Conservation (phyloP, 2,888 invertebrate species). For the Furcula furcula region DNA sequence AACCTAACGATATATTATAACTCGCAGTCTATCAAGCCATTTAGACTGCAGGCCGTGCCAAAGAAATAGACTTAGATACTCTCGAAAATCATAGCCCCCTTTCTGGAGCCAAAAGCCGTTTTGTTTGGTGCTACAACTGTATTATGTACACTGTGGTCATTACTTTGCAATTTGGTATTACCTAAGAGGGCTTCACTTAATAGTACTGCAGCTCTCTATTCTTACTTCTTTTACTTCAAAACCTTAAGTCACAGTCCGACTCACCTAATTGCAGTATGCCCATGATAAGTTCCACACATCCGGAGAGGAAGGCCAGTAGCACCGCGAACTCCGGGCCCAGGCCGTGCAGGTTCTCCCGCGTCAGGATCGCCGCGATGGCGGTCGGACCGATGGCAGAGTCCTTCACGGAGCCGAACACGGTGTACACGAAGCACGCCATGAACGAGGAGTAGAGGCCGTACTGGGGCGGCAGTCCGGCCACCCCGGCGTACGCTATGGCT, state of each 20-base stretch:
- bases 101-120: too few species aligned
- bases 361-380: conserved; percentile 91
- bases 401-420: conserved; percentile 89
- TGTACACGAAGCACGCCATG: conserved; percentile 96
- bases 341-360: conserved; percentile 87
- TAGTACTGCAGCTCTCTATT: too few species aligned
- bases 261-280: conserved; percentile 88
- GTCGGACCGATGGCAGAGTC: conserved; percentile 91
- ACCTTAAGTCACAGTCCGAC: conserved; percentile 10
- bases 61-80: too few species aligned
- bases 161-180: too few species aligned
- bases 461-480: conserved; percentile 87
- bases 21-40: too few species aligned
- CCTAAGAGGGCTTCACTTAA: too few species aligned
- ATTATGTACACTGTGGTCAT: too few species aligned
- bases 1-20: too few species aligned
- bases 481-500: conserved; percentile 91
- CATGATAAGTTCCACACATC: conserved; percentile 86
- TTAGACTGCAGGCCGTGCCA: too few species aligned
- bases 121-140: too few species aligned
- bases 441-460: conserved; percentile 97
- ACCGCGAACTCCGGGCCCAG: conserved; percentile 87
- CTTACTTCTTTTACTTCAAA: neutral
- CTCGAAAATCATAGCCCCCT: too few species aligned
- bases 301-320: conserved; percentile 86